These are phyloP conservation scores for Saxidomus purpurata DNA, from an alignment of 1,140 invertebrate species.

Conservation along the genomic window DNA sequence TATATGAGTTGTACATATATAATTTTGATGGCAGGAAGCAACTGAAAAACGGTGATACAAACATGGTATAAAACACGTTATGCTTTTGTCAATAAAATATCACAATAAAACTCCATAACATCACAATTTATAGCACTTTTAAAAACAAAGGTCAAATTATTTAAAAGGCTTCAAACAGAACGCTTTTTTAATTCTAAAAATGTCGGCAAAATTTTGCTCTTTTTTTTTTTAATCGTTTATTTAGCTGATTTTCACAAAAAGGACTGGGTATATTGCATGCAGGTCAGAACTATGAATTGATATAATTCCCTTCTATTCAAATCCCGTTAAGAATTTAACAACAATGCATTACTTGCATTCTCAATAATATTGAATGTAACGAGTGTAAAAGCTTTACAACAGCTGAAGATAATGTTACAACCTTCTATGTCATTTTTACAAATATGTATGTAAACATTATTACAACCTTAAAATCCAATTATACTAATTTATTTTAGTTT, in stretches of 20 bases:
- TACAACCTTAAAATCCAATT: too few species aligned
- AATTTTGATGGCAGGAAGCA: neutral
- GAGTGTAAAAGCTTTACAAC: too few species aligned
- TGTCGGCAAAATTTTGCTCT: neutral
- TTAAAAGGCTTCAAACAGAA: neutral
- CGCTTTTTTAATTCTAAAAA: neutral
- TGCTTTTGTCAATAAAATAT: constrained; percentile 8
- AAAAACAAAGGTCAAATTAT: neutral
- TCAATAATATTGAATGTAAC: too few species aligned
- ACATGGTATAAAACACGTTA: constrained; percentile 12
- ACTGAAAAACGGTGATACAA: neutral
- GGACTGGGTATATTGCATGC: neutral
- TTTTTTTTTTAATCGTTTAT: too few species aligned
- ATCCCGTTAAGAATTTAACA: too few species aligned
- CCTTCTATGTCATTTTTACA: too few species aligned
- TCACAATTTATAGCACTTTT: constrained; percentile 48
- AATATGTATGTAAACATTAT: too few species aligned
- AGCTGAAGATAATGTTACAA: too few species aligned
- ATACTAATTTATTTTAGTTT: too few species aligned
- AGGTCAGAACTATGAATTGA: too few species aligned
- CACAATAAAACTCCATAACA: constrained; percentile 36
- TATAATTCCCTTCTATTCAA: too few species aligned
- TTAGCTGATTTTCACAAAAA: neutral
- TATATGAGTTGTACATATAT: constrained; percentile 4
- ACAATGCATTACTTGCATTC: too few species aligned